Conservation (phyloP, 1,140 invertebrate genomes). For the Brachionus calyciflorus region DNA sequence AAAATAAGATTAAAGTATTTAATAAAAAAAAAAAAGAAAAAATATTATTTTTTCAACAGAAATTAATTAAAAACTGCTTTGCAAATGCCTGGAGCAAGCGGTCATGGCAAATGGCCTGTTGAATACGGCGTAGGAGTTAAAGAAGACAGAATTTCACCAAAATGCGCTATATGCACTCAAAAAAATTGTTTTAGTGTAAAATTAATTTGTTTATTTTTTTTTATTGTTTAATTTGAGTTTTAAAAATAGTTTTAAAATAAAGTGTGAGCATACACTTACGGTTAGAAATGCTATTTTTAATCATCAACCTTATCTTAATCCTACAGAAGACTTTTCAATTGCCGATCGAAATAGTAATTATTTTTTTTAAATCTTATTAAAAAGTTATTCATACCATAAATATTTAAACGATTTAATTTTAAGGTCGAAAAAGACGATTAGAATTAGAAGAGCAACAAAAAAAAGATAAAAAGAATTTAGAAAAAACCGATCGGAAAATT, state of each 20-base stretch:
- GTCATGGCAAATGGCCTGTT: slow-evolving; percentile 30
- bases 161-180: slow-evolving; percentile 40
- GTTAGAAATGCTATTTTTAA: slow-evolving; percentile 19
- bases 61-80: too few species aligned
- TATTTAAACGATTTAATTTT: too few species aligned
- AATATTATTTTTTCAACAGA: too few species aligned
- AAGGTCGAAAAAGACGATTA: too few species aligned
- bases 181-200: slow-evolving; percentile 44
- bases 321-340: slow-evolving; percentile 17
- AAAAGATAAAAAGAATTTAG: too few species aligned
- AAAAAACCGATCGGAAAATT: too few species aligned
- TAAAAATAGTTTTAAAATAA: neutral
- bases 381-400: neutral
- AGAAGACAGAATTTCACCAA: neutral
- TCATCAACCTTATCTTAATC: slow-evolving; percentile 27
- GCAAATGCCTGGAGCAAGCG: slow-evolving; percentile 34
- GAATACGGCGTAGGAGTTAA: slow-evolving; percentile 33
- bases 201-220: neutral
- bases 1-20: neutral
- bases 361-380: neutral
- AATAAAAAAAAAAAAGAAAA: neutral
- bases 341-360: slow-evolving; percentile 19
- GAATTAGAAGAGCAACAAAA: too few species aligned
- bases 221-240: neutral
- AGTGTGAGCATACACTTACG: slow-evolving; percentile 31